Conservation (phyloP, 1,140 invertebrate genomes). For the Physella acuta region DNA sequence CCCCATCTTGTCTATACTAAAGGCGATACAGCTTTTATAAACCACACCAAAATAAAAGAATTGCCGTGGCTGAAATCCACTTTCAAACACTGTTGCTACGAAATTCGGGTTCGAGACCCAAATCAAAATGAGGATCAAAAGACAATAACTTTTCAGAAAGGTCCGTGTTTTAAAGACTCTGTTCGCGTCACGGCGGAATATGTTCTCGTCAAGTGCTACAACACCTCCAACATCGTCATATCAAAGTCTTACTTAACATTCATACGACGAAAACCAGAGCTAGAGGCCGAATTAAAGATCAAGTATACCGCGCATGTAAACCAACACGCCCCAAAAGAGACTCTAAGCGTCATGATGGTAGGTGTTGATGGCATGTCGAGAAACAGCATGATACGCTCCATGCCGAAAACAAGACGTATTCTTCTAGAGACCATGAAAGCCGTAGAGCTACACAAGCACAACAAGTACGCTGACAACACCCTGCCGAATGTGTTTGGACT, state of each 20-base stretch:
- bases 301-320: background rate
- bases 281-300: background rate
- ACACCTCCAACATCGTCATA: background rate
- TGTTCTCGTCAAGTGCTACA: background rate
- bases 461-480: slow-evolving; percentile 37
- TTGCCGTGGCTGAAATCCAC: too few relatives aligned
- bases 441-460: slow-evolving; percentile 32
- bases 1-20: too few relatives aligned
- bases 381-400: slow-evolving; percentile 76
- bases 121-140: too few relatives aligned
- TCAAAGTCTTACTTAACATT: background rate
- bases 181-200: background rate
- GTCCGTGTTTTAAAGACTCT: background rate
- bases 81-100: too few relatives aligned
- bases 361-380: slow-evolving; percentile 83
- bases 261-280: background rate
- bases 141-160: too few relatives aligned
- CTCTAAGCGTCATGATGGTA: slow-evolving; percentile 68
- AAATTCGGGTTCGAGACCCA: too few relatives aligned
- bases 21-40: too few relatives aligned
- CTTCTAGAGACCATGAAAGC: slow-evolving; percentile 51
- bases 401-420: slow-evolving; percentile 70
- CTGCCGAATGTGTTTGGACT: slow-evolving; percentile 36
- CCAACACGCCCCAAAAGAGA: background rate
- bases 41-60: too few relatives aligned